Conservation (phyloP, 1,140 invertebrate species). For the Riptortus pedestris region DNA sequence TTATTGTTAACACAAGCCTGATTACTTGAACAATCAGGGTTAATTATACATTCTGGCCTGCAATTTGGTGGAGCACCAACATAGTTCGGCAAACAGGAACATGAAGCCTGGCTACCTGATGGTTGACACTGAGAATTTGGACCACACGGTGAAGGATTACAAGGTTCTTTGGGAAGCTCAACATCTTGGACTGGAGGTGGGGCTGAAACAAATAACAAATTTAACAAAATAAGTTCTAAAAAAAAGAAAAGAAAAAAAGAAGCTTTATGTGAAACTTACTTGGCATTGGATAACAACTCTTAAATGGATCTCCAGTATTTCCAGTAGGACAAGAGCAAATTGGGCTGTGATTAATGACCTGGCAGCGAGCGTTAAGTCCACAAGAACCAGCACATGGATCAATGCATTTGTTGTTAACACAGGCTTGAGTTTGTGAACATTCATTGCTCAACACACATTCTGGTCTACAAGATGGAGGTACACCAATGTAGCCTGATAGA, state of each 20-base stretch:
- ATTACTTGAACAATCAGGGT: constrained; percentile 61
- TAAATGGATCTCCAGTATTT: constrained; percentile 77
- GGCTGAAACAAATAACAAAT: constrained; percentile 41
- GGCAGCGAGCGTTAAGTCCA: constrained; percentile 67
- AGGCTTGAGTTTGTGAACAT: constrained; percentile 64
- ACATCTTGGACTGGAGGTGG: constrained; percentile 41
- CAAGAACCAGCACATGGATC: constrained; percentile 76
- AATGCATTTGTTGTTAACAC: constrained; percentile 73
- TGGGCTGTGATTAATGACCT: constrained; percentile 75
- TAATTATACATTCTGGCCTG: constrained; percentile 49
- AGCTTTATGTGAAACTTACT: constrained; percentile 39
- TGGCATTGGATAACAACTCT: constrained; percentile 49
- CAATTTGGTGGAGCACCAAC: constrained; percentile 51
- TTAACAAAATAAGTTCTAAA: not conserved
- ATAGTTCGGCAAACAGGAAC: constrained; percentile 52
- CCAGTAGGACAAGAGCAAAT: constrained; percentile 68
- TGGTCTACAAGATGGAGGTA: constrained; percentile 66
- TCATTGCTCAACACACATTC: constrained; percentile 75
- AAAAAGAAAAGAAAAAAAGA: not conserved
- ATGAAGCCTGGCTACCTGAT: constrained; percentile 42
- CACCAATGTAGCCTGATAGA: constrained; percentile 58
- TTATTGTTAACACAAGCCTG: constrained; percentile 63
- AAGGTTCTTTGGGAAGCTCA: constrained; percentile 34
- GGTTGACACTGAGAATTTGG: constrained; percentile 45
- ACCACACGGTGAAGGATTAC: constrained; percentile 45